A percentile compares a stretch with the other conserved stretches of the same genome.
Conservation (phyloP, 2,888 invertebrate genomes). For the Gymnosoma rotundatum region DNA sequence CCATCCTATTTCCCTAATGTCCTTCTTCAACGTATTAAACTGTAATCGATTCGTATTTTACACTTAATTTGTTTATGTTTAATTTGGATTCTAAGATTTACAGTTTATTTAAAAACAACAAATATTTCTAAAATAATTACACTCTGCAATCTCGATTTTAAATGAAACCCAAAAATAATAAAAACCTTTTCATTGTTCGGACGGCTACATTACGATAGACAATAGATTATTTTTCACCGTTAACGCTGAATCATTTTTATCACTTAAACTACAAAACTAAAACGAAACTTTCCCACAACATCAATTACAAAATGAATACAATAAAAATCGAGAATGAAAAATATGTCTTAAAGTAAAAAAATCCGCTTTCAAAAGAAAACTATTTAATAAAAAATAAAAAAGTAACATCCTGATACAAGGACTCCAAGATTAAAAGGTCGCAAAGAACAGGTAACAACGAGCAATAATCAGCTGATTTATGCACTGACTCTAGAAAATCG, state of each 20-base stretch:
- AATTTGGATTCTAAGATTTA: neutral
- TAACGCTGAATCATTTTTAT: constrained; percentile 61
- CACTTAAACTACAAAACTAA: constrained; percentile 46
- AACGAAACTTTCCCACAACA: constrained; percentile 65
- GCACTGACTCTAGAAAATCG: constrained; percentile 48
- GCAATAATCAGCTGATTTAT: constrained; percentile 68
- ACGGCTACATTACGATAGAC: neutral
- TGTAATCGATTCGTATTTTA: too few species aligned
- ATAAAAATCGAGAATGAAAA: constrained; percentile 30
- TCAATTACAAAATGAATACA: constrained; percentile 5
- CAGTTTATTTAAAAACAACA: neutral
- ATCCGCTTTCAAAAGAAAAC: constrained; percentile 64
- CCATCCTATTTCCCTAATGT: too few species aligned
- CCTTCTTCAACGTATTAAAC: too few species aligned
- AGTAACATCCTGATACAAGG: constrained; percentile 55
- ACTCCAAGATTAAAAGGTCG: constrained; percentile 45
- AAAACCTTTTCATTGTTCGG: neutral
- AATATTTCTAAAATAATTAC: constrained; percentile 29
- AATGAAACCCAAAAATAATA: neutral
- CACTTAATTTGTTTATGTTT: too few species aligned
- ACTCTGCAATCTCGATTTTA: constrained; percentile 14
- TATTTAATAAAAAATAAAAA: constrained; percentile 52
- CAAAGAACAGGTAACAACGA: constrained; percentile 51
- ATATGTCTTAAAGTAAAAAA: constrained; percentile 21
- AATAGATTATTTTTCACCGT: constrained; percentile 5